phyloP scores from a whole-genome alignment of 2,888 invertebrate genomes.

The Endomychus coccineus region DNA sequence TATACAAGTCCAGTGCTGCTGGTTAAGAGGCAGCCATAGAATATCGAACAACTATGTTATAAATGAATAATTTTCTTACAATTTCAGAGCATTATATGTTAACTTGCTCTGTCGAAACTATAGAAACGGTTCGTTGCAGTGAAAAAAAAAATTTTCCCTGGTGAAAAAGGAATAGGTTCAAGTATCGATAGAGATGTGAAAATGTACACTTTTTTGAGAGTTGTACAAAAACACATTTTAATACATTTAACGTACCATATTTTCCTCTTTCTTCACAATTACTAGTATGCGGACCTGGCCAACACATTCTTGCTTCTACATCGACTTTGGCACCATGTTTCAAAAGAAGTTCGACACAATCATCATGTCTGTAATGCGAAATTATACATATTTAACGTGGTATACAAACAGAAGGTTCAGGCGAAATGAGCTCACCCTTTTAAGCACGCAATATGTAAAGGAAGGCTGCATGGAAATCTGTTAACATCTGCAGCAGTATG shows the following conservation, averaged over 20 bases:
- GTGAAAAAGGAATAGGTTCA: too few relatives aligned
- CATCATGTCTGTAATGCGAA: conserved; percentile 48
- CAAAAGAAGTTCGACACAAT: conserved; percentile 60
- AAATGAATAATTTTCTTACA: too few relatives aligned
- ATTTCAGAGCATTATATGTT: too few relatives aligned
- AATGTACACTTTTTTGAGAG: too few relatives aligned
- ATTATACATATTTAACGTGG: not conserved
- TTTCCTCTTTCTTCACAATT: conserved; percentile 64
- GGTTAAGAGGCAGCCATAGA: too few relatives aligned
- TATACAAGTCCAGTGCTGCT: too few relatives aligned
- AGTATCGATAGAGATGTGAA: too few relatives aligned
- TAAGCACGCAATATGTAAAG: conserved; percentile 65
- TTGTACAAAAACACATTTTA: too few relatives aligned
- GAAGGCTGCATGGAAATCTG: conserved; percentile 65
- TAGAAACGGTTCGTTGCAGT: too few relatives aligned
- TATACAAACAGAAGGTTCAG: not conserved
- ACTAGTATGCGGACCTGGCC: conserved; percentile 62
- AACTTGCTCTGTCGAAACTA: too few relatives aligned
- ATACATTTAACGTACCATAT: conserved; percentile 50
- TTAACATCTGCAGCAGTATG: conserved; percentile 58
- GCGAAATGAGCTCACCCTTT: conserved; percentile 48
- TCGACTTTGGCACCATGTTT: conserved; percentile 65
- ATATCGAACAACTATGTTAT: too few relatives aligned
- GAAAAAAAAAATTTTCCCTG: too few relatives aligned
- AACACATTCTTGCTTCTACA: conserved; percentile 67